These are phyloP conservation scores for Montipora sp. DNA, from an alignment of 64 coral and sea anemone genomes.

Conservation along the genomic window DNA sequence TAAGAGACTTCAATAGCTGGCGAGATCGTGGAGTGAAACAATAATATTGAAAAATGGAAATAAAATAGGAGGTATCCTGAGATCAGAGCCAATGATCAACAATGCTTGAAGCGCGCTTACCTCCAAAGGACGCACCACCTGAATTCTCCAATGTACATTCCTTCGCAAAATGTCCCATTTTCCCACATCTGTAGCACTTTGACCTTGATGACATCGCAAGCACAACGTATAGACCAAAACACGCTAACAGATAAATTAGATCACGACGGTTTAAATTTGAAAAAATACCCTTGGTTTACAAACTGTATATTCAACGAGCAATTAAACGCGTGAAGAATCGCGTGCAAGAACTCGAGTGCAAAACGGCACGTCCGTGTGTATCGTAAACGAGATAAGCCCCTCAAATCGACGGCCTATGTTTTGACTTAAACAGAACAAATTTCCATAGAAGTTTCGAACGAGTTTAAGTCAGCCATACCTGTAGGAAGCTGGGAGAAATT, in stretches of 20 bases:
- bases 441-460: not conserved
- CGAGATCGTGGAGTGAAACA: too few relatives aligned
- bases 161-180: slow-evolving; percentile 52
- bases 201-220: slow-evolving; percentile 43
- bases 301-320: not conserved
- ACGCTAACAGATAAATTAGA: not conserved
- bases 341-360: not conserved
- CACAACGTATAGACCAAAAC: slow-evolving; percentile 5
- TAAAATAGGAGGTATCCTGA: too few relatives aligned
- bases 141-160: slow-evolving; percentile 28
- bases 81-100: too few relatives aligned
- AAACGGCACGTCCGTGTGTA: not conserved
- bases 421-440: not conserved
- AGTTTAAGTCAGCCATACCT: not conserved
- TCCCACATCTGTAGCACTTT: slow-evolving; percentile 63
- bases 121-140: slow-evolving; percentile 61
- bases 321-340: not conserved
- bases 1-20: too few relatives aligned
- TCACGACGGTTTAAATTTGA: not conserved
- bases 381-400: too few relatives aligned
- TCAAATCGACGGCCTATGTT: not conserved
- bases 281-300: not conserved
- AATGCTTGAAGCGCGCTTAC: not conserved
- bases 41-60: too few relatives aligned
- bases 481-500: not conserved